phyloP scores from a whole-genome alignment of 2,888 invertebrate genomes.

The Metellina segmentata region DNA sequence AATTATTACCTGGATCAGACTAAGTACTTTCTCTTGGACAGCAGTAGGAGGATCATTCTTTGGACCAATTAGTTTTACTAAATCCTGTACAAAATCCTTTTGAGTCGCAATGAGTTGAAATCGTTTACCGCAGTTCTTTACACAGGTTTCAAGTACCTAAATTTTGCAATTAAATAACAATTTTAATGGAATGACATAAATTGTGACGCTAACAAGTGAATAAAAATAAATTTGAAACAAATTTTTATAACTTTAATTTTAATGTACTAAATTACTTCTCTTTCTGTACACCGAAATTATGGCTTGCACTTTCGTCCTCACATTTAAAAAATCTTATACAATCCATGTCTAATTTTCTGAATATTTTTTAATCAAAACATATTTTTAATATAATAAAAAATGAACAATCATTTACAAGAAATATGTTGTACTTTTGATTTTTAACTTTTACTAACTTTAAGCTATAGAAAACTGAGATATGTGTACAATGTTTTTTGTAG shows the following conservation, averaged over 20 bases:
- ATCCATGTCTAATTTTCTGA: too few relatives aligned
- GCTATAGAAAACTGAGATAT: too few relatives aligned
- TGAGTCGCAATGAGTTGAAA: slow-evolving; percentile 95
- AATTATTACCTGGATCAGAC: slow-evolving; percentile 89
- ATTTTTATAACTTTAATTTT: neutral
- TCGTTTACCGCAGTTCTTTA: slow-evolving; percentile 97
- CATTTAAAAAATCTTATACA: too few relatives aligned
- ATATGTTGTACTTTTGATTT: neutral
- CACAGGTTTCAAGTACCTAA: slow-evolving; percentile 95
- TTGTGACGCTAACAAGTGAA: too few relatives aligned
- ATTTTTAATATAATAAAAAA: too few relatives aligned
- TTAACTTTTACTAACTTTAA: too few relatives aligned
- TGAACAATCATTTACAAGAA: neutral
- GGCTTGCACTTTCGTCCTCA: too few relatives aligned
- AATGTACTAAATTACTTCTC: too few relatives aligned
- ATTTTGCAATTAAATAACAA: neutral
- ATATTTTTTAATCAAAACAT: too few relatives aligned
- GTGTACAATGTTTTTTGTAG: too few relatives aligned
- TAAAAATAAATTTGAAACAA: neutral
- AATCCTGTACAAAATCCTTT: slow-evolving; percentile 94
- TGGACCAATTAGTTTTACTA: slow-evolving; percentile 88
- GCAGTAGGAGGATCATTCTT: slow-evolving; percentile 98
- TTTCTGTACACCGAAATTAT: too few relatives aligned
- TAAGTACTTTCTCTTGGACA: slow-evolving; percentile 97
- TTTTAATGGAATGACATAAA: too few relatives aligned